These are phyloP conservation scores for Pseudochromis fuscus DNA, from an alignment of 2,797 vertebrate species.

Conservation along the genomic window DNA sequence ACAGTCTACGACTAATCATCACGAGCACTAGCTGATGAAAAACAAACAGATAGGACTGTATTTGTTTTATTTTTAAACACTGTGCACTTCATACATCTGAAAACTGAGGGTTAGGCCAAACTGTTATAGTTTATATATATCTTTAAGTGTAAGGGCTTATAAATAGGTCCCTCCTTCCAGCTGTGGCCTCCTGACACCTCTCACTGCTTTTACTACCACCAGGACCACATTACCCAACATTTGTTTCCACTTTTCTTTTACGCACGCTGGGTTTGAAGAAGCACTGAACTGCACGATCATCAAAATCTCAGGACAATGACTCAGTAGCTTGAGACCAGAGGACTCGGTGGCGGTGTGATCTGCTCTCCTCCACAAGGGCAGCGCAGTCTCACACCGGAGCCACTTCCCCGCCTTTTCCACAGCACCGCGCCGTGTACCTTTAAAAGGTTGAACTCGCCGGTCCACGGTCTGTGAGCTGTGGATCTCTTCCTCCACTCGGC, in stretches of 20 bases:
- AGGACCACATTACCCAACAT: not conserved
- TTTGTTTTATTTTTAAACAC: too few relatives aligned
- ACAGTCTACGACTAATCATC: too few relatives aligned
- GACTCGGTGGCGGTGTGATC: conserved; percentile 2
- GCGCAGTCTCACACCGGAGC: conserved; percentile 40
- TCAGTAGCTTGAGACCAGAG: conserved; percentile 25
- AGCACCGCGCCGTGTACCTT: conserved; percentile 71
- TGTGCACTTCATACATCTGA: too few relatives aligned
- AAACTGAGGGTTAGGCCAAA: too few relatives aligned
- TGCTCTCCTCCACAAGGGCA: conserved; percentile 47
- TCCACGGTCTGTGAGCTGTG: conserved; percentile 17
- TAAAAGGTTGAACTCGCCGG: conserved; percentile 79
- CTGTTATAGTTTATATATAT: not conserved
- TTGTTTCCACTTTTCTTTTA: conserved; percentile 1
- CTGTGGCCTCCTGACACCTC: not conserved
- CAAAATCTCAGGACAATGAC: conserved; percentile 52
- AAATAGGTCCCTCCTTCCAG: not conserved
- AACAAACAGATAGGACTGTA: too few relatives aligned
- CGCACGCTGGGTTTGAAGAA: conserved; percentile 45
- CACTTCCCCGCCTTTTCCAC: not conserved
- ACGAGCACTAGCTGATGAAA: too few relatives aligned
- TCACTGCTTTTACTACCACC: not conserved
- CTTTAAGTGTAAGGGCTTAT: not conserved
- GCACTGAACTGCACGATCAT: conserved; percentile 55
- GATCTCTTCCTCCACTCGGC: conserved; percentile 52